Evolutionary conservation across 2,888 invertebrate genomes (phyloP), one percentile per base, ranked within the genome.

Genomic region (Lepidonotus clava): DNA sequence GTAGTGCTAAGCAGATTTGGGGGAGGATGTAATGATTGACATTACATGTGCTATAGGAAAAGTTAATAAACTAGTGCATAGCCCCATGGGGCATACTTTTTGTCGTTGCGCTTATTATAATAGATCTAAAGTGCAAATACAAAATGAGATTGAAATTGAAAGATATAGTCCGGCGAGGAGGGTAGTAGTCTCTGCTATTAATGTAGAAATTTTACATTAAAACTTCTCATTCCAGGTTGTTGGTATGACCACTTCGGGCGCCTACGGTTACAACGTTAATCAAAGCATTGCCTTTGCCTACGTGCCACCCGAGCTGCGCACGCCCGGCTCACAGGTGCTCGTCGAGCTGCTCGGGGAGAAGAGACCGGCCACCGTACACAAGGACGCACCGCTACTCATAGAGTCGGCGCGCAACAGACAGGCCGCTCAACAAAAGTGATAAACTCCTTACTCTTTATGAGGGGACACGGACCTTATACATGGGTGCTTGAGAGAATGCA

Each of bases 171-270:
- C n/a, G n/a, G n/a, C n/a, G n/a, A n/a, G n/a, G n/a, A n/a, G n/a
- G n/a, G n/a, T n/a, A n/a, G n/a, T n/a, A n/a, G n/a, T n/a, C n/a
- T n/a, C n/a, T n/a, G n/a, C n/a, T n/a, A n/a, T n/a, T n/a, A n/a
- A n/a, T n/a, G n/a, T n/a, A 11, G 6, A 40, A n/a, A 11, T 66
- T 56, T 46, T 38, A 61, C 40, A n/a, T n/a, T n/a, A n/a, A n/a
- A n/a, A n/a, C n/a, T n/a, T 36, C 86, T 77, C 32, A 8, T 36
- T 88, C n/a, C 88, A 94, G 94, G 92, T 94, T 53, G 93, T 95
- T 77, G 95, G 95, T 2, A 93, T 94, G 89, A 94, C 94, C 18
- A 95, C 95, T 0, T 95, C 95, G 1, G 95, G 95, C 2, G 91
- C 92, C 61, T 95, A 91, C 90, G 93, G 94, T 53, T 93, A 92